phyloP scores from a whole-genome alignment of 2,113 vertebrate species.

The Mirza zaza region DNA sequence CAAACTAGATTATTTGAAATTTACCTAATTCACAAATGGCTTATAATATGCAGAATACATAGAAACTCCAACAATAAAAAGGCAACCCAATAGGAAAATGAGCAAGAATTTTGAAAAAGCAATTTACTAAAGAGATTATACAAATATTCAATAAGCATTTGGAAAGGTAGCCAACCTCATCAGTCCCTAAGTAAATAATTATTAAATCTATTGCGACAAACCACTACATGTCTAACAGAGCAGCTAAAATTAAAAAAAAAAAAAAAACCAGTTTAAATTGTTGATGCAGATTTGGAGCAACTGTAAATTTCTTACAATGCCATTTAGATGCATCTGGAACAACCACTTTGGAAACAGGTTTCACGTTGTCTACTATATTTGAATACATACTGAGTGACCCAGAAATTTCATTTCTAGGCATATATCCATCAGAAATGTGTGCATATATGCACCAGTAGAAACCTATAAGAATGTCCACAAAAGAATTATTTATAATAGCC shows the following conservation, averaged over 20 bases:
- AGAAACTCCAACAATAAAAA: not conserved
- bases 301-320: not conserved
- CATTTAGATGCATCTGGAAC: not conserved
- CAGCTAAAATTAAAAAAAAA: not conserved
- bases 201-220: not conserved
- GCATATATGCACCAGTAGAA: not conserved
- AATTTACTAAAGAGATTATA: not conserved
- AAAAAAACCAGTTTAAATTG: not conserved
- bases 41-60: not conserved
- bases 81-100: not conserved
- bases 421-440: not conserved
- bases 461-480: not conserved
- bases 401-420: not conserved
- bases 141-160: not conserved
- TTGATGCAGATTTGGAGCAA: not conserved
- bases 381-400: not conserved
- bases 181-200: not conserved
- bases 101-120: not conserved
- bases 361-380: not conserved
- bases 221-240: not conserved
- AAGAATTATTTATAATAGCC: not conserved
- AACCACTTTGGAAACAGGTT: not conserved
- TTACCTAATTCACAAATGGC: not conserved
- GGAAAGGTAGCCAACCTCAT: not conserved
- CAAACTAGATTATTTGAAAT: not conserved